A percentile compares a stretch with the other conserved stretches of the same genome.
Conservation (phyloP, 1,140 invertebrate genomes). For the Cherax destructor region DNA sequence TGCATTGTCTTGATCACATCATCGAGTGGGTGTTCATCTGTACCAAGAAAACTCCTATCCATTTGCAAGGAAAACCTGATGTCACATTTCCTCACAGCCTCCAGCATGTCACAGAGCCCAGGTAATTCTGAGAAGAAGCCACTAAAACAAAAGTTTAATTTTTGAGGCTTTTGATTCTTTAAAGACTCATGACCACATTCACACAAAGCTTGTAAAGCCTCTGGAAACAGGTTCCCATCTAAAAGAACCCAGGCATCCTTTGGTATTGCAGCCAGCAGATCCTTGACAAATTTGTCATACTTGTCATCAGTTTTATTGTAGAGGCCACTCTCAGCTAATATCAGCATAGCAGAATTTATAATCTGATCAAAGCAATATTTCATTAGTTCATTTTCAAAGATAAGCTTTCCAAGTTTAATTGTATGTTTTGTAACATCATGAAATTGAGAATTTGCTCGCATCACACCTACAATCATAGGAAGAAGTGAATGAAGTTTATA, state of each 20-base stretch:
- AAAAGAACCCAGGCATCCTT: constrained; percentile 20
- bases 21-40: constrained; percentile 35
- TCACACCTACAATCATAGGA: constrained; percentile 31
- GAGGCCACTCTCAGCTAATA: constrained; percentile 25
- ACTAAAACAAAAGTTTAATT: constrained; percentile 10
- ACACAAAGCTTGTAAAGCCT: constrained; percentile 35
- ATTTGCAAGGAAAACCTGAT: constrained; percentile 16
- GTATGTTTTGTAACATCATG: constrained; percentile 13
- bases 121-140: constrained; percentile 25
- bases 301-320: constrained; percentile 18
- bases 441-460: background rate
- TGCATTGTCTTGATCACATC: constrained; percentile 19
- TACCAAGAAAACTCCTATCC: constrained; percentile 3
- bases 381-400: constrained; percentile 7
- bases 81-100: constrained; percentile 19
- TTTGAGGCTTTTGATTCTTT: background rate
- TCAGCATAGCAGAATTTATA: constrained; percentile 35
- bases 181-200: background rate
- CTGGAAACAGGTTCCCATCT: constrained; percentile 48
- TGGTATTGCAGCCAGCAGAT: background rate
- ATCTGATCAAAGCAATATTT: constrained; percentile 22
- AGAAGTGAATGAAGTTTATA: background rate
- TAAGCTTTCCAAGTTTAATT: background rate
- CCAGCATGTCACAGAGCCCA: constrained; percentile 24
- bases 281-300: constrained; percentile 10